Base-by-base conservation (phyloP, 2,888 invertebrate species). In the Napeogenes inachia region DNA sequence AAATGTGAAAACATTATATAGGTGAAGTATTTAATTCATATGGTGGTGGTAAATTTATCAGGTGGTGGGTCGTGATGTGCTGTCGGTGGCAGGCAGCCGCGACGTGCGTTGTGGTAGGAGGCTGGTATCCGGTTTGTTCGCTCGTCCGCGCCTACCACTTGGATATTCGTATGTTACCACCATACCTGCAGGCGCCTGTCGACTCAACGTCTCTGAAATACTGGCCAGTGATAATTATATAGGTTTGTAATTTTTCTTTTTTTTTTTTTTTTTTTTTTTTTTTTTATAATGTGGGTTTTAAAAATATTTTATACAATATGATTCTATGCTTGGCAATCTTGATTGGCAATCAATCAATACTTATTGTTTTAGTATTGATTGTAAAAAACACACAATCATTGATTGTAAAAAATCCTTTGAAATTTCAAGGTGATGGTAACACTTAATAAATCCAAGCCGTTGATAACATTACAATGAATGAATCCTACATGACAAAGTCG, bases 141-240 rank as follows among this genome's bases (percentile, higher is more conserved):
- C 96, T 30, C 92, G 96, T 60, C 94, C 95, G 55, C 93, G 95
- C 64, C 87, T 97, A 69, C 94, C 95, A 0, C 93, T 94, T 57
- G 97, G 97, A 65, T 97, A 97, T 86, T 94, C 96, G 54, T 92
- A 95, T 73, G 94, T 98, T 60, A 94, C 96, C 4, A 95, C 94
- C 54, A 94, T 98, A 63, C 98, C 97, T 2, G 92, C 93, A 57
- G 97, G 97, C 35, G 97, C 97, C 53, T 97, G 97, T 82, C 94
- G 96, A 71, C 93, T 98, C 70, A 95, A 96, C 77, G 93, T 98
- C 73, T 95, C 96, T 10, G 97, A 97, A 83, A 91, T 97, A 59
- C 93, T 94, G 65, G 93, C 94, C 75, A 96, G 94, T 77, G 93
- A 94, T 68, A 98, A 97, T 87, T 94, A 95, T 81, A 92, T 97